Evolutionary conservation across 2,888 invertebrate species (phyloP).

Genomic region (Blastobasis adustella): DNA sequence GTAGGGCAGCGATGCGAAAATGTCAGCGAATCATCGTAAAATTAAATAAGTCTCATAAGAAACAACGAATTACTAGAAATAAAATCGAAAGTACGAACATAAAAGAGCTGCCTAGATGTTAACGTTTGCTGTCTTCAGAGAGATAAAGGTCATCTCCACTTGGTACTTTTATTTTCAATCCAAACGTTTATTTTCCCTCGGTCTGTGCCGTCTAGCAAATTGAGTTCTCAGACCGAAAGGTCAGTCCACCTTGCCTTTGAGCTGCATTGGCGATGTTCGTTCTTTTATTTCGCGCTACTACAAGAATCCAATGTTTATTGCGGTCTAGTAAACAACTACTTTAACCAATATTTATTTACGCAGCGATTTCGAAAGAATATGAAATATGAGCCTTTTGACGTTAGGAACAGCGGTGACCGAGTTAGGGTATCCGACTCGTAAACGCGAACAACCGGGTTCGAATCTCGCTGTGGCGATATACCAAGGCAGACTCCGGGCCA

Average conservation of each 20-base stretch:
- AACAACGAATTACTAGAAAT: too few relatives aligned
- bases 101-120: neutral
- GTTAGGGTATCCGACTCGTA: too few relatives aligned
- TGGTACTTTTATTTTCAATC: neutral
- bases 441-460: too few relatives aligned
- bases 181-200: neutral
- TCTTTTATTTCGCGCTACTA: neutral
- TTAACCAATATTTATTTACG: neutral
- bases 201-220: constrained; percentile 1
- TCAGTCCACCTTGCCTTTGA: constrained; percentile 3
- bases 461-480: too few relatives aligned
- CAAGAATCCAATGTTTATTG: neutral
- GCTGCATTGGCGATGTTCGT: constrained; percentile 6
- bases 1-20: too few relatives aligned
- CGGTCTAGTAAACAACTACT: neutral
- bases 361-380: too few relatives aligned
- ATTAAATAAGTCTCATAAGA: too few relatives aligned
- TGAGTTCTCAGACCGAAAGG: constrained; percentile 8
- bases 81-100: neutral
- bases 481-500: too few relatives aligned
- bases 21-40: too few relatives aligned
- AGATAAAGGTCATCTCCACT: too few relatives aligned
- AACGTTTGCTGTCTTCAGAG: neutral
- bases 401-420: too few relatives aligned
- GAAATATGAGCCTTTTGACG: too few relatives aligned